Percentiles rank a stretch among this genome's conserved stretches.
These are phyloP conservation scores for Morone saxatilis DNA, from an alignment of 2,113 vertebrate genomes.

Conservation along the genomic window DNA sequence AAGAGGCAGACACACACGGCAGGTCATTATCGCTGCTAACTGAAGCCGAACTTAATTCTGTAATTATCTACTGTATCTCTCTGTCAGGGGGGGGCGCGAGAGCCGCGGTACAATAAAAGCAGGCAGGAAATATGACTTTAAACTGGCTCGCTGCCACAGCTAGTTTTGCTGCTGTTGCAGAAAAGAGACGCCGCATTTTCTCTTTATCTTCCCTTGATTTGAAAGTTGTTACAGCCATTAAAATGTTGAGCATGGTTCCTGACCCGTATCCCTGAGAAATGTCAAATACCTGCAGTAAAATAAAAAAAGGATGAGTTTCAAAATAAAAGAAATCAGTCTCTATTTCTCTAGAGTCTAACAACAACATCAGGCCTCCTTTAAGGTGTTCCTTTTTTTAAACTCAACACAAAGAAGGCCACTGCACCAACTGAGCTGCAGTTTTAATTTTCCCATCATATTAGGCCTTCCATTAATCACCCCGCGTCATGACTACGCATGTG, in stretches of 20 bases:
- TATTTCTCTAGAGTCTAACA: neutral
- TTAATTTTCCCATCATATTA: slow-evolving; percentile 69
- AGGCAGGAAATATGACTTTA: neutral
- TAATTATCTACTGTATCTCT: slow-evolving; percentile 5
- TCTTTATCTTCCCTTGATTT: slow-evolving; percentile 6
- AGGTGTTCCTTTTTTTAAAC: slow-evolving; percentile 17
- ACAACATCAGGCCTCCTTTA: neutral
- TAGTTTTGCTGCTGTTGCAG: neutral
- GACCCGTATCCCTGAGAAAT: neutral
- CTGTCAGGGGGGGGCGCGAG: neutral
- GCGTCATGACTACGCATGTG: neutral
- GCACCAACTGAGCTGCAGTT: slow-evolving; percentile 33
- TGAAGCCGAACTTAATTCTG: neutral
- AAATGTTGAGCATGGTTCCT: neutral
- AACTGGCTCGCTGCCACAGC: slow-evolving; percentile 3
- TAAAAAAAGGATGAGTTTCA: neutral
- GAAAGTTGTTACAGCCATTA: slow-evolving; percentile 13
- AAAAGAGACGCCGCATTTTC: slow-evolving; percentile 8
- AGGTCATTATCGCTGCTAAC: neutral
- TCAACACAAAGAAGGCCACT: slow-evolving; percentile 35
- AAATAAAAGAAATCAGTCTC: neutral
- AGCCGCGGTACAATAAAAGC: neutral
- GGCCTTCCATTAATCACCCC: slow-evolving; percentile 70
- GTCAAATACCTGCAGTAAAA: neutral
- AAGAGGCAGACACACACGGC: neutral